A percentile compares a stretch with the other conserved stretches of the same genome.
Conservation (phyloP, 2,888 invertebrate species). For the Dermolepida albohirtum region DNA sequence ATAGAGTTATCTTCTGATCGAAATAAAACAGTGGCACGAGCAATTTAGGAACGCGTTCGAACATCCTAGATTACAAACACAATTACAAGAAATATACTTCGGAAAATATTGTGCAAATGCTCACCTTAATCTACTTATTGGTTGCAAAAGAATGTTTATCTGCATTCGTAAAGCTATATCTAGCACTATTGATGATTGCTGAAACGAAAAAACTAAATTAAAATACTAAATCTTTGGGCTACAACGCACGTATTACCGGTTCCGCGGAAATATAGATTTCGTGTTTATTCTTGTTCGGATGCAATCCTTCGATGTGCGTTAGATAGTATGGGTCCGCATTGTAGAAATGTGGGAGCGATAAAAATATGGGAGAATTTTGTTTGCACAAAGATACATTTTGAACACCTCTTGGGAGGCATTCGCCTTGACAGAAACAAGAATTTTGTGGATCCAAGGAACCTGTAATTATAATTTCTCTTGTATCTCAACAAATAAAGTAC, state of each 20-base stretch:
- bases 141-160: conserved; percentile 73
- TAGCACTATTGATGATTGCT: conserved; percentile 75
- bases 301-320: conserved; percentile 71
- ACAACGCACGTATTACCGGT: conserved; percentile 30
- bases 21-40: conserved; percentile 47
- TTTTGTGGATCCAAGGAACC: conserved; percentile 71
- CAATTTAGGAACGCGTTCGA: conserved; percentile 35
- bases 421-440: conserved; percentile 78
- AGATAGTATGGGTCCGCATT: conserved; percentile 68
- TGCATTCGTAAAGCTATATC: conserved; percentile 77
- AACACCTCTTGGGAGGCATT: conserved; percentile 78
- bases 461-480: conserved; percentile 56
- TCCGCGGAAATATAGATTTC: conserved; percentile 83
- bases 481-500: background rate
- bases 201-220: conserved; percentile 24
- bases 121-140: conserved; percentile 67
- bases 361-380: conserved; percentile 74
- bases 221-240: conserved; percentile 2
- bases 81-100: conserved; percentile 39
- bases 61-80: conserved; percentile 38
- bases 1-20: conserved; percentile 47
- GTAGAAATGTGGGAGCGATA: conserved; percentile 84
- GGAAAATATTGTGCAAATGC: conserved; percentile 51
- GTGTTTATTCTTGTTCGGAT: conserved; percentile 77
- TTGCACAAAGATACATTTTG: conserved; percentile 84